These are phyloP conservation scores for Malurus elegans DNA, from an alignment of 2,113 vertebrate species.

Conservation along the genomic window DNA sequence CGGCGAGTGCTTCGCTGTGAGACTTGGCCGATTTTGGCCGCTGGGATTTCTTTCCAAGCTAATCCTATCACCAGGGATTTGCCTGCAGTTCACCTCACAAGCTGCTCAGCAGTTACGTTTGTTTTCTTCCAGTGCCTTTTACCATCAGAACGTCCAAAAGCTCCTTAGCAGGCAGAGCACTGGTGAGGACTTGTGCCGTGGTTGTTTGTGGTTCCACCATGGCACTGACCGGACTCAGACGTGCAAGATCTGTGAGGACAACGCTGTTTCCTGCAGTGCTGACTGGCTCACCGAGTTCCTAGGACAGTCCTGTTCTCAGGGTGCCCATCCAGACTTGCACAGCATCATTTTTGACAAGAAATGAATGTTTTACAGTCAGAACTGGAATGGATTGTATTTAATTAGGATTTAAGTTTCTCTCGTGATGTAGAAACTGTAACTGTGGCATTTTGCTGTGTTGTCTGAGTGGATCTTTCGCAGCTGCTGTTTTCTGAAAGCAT, in stretches of 20 bases:
- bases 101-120: neutral
- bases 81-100: neutral
- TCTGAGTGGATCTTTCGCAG: neutral
- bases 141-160: neutral
- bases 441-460: neutral
- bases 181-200: fast-evolving
- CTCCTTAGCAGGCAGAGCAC: neutral
- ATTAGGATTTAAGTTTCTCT: neutral
- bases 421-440: neutral
- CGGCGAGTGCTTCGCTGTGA: fast-evolving
- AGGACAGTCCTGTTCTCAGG: neutral
- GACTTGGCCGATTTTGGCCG: neutral
- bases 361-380: neutral
- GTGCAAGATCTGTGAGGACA: fast-evolving
- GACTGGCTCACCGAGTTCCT: neutral
- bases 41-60: neutral
- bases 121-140: constrained; percentile 52
- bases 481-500: neutral
- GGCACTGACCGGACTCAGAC: fast-evolving
- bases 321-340: neutral
- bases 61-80: neutral
- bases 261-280: neutral
- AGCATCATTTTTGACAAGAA: neutral
- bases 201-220: no score
- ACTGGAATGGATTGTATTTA: neutral